Evolutionary conservation across 2,797 vertebrate genomes (phyloP), one percentile per base, ranked within the genome.

Genomic region (Otolemur crassicaudatus): DNA sequence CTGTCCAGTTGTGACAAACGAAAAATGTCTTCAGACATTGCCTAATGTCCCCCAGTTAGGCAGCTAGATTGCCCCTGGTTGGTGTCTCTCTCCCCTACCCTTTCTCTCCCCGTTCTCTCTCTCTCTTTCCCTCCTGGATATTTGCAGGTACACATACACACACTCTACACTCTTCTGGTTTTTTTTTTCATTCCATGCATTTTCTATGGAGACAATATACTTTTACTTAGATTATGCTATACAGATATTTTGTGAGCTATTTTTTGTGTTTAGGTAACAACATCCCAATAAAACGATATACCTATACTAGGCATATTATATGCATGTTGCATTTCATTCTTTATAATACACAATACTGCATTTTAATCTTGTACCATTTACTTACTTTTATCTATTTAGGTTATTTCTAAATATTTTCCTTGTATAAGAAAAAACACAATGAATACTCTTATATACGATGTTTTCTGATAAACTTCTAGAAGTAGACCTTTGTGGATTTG

Each of bases 361-460:
- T 93, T 80, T 87, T 70, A 87, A 82, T 93, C 58, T 13, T 67
- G 7, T n/a, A 67, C 13, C 20, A n/a, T 70, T 87, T n/a, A 19
- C 63, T 16, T 83, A 77, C 17, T 34, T 92, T 88, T 72, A 37
- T 22, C n/a, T 19, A 25, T 40, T 93, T 81, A n/a, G 31, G 22
- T 90, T 73, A 91, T 76, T 95, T 91, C 27, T 29, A 72, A 72
- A 72, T n/a, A 29, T 90, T 81, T 85, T 73, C 8, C n/a, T 25
- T 65, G 11, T 63, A 20, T 58, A 49, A 67, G 91, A 85, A 93
- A 82, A 31, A 49, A 27, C 60, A 16, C 37, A 86, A 23, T 90
- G n/a, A 81, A 23, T 73, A 40, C 49, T 73, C 10, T 40, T 60
- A 37, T 34, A 2, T n/a, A 75, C 60, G 53, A 72, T 73, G 31